Base-by-base conservation (phyloP, 92 coral and sea anemone species). In the Phenganax marumi region DNA sequence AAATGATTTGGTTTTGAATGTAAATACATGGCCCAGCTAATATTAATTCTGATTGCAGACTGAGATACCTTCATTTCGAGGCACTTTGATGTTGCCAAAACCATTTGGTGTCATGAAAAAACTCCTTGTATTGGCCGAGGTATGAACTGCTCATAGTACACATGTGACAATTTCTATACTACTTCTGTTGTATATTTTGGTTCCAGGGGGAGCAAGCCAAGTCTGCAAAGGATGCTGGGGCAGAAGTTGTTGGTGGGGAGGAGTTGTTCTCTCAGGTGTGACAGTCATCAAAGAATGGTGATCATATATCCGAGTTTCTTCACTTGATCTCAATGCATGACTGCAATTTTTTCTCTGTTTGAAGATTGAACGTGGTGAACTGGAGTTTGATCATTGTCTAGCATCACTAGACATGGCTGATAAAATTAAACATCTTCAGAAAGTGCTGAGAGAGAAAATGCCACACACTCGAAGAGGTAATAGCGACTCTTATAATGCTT, bases 71-170 rank as follows among this genome's bases (percentile, higher is more conserved):
- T 93, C 98, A 70, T 95, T 95, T 60, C 93, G 92, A 26, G 98
- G 97, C 0, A 79, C 90, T 11, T 87, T 92, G 72, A 12, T 95
- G 88, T 76, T 95, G 63, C 98, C 98, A 6, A 92, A 84, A 80
- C 96, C 97, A 17, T 95, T 85, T 88, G 97, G 97, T 19, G 65
- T 76, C 60, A 89, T 83, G 83, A 90, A 88, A 62, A 92, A 84
- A 74, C 93, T 95, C 70, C 84, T 95, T 39, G 98, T 90, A 12
- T 95, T 95, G 86, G 98, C 98, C n/a, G 91, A 91, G 93, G 97
- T 93, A 86, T 53, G 52, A 16, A 11, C 49, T n/a, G 14, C 8
- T 7, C 52, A 55, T 10, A 23, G 17, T 54, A 16, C n/a, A 10
- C 12, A 16, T 8, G 10, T 52, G 68, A 21, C n/a, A 39, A 26